Evolutionary conservation across 2,797 vertebrate genomes (phyloP).

Genomic region (Galaxias olidus): DNA sequence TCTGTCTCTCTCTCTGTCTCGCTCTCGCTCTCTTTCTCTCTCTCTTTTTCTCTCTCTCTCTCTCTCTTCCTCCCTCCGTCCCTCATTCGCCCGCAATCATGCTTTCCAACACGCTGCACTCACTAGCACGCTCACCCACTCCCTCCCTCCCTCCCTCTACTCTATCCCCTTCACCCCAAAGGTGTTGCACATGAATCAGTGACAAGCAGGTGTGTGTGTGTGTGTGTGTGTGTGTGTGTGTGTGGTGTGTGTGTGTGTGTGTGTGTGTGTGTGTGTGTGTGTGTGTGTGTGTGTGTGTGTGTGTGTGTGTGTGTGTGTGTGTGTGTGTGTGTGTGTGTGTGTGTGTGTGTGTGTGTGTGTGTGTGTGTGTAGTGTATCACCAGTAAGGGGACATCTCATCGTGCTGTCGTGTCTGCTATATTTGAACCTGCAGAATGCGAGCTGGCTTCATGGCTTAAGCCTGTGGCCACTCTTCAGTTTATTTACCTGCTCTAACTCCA

Average conservation of each 20-base stretch:
- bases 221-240: no score
- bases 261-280: no score
- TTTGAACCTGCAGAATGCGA: conserved; percentile 72
- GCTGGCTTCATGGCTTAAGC: conserved; percentile 48
- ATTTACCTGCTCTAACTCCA: conserved; percentile 64
- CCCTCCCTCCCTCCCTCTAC: background rate
- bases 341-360: no score
- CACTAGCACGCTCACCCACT: background rate
- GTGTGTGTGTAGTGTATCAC: conserved; percentile 52
- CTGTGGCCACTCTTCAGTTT: conserved; percentile 56
- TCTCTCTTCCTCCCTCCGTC: conserved; percentile 4
- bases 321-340: no score
- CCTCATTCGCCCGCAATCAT: background rate
- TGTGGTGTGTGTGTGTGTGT: no score
- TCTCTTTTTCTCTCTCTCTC: conserved; percentile 11
- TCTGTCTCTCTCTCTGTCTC: background rate
- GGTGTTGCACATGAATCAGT: no score
- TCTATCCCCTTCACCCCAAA: no score
- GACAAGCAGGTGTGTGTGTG: no score
- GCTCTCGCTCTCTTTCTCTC: background rate
- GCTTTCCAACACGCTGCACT: background rate
- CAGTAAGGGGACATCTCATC: conserved; percentile 50
- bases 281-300: no score
- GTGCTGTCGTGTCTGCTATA: conserved; percentile 62
- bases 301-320: no score